Evolutionary conservation across 2,113 vertebrate species (phyloP).

Genomic region (Forbesichthys agassizii): DNA sequence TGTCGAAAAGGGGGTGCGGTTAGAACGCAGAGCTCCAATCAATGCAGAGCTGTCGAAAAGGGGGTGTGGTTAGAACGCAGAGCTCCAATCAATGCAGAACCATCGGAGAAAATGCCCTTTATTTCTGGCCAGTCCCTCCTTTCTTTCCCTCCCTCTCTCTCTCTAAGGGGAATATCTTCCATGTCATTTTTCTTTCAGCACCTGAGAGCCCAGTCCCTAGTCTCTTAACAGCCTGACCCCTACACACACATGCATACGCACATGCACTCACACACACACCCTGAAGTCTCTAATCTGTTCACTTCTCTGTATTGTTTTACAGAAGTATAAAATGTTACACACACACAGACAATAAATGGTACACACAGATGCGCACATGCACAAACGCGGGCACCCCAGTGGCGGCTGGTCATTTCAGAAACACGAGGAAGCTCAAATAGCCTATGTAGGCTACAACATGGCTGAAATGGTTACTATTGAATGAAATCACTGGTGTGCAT

Average conservation of each 20-base stretch:
- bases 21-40: no score
- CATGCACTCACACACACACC: no score
- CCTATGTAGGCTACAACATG: no score
- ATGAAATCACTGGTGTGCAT: no score
- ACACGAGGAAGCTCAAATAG: no score
- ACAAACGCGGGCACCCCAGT: no score
- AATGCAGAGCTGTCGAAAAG: no score
- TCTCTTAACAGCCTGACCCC: neutral
- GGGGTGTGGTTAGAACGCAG: no score
- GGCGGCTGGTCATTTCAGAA: no score
- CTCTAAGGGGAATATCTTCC: constrained; percentile 22
- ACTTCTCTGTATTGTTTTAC: neutral
- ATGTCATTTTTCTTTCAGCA: constrained; percentile 38
- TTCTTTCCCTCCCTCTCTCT: constrained; percentile 4
- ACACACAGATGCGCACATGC: neutral
- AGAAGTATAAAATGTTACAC: neutral
- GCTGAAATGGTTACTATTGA: no score
- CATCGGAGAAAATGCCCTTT: neutral
- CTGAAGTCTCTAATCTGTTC: neutral
- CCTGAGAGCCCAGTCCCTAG: constrained; percentile 53
- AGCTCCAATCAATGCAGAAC: no score
- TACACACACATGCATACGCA: neutral
- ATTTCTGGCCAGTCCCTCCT: constrained; percentile 9
- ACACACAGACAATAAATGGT: no score
- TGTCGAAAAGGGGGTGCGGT: neutral